phyloP scores from a whole-genome alignment of 1,140 invertebrate genomes.

The Bathynomus jamesi region DNA sequence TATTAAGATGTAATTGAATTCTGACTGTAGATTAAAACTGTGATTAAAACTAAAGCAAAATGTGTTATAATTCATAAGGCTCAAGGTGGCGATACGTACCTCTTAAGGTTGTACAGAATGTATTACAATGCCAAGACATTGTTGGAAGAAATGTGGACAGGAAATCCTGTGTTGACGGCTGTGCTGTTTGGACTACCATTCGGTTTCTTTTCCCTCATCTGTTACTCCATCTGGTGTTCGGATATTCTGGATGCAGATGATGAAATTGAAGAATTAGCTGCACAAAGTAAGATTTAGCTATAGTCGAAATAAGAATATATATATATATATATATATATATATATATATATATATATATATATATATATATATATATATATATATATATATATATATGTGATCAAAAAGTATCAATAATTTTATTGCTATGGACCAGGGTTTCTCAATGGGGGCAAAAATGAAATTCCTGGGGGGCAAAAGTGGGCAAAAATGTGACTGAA shows the following conservation, averaged over 20 bases:
- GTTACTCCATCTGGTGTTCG: slow-evolving; percentile 86
- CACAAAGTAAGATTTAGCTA: neutral
- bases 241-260: slow-evolving; percentile 89
- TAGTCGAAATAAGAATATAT: too few relatives aligned
- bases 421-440: too few relatives aligned
- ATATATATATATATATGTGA: too few relatives aligned
- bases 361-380: neutral
- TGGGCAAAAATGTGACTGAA: too few relatives aligned
- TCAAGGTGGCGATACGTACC: slow-evolving; percentile 70
- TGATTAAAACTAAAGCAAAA: too few relatives aligned
- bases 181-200: slow-evolving; percentile 77
- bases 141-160: slow-evolving; percentile 74
- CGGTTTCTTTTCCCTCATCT: slow-evolving; percentile 84
- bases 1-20: neutral
- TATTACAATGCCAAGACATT: slow-evolving; percentile 63
- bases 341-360: neutral
- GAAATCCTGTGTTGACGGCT: slow-evolving; percentile 79
- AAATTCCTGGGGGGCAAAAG: too few relatives aligned
- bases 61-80: slow-evolving; percentile 55
- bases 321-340: neutral
- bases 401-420: too few relatives aligned
- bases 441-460: too few relatives aligned
- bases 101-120: slow-evolving; percentile 61
- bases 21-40: neutral
- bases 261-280: slow-evolving; percentile 55